Conservation (phyloP, 2,888 invertebrate species). For the Xylota segnis region DNA sequence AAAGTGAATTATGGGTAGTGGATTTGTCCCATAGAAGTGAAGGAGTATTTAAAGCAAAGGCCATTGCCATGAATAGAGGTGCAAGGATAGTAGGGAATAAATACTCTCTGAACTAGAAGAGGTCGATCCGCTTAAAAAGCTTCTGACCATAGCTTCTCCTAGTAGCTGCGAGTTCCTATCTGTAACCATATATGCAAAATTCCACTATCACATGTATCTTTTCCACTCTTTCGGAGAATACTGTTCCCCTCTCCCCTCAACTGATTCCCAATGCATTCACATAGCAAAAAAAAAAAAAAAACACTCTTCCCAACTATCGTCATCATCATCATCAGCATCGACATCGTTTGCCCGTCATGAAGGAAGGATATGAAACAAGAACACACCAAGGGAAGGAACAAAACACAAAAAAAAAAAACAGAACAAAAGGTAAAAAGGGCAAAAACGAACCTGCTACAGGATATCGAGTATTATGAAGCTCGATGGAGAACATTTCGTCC, state of each 20-base stretch:
- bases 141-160: too few species aligned
- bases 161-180: too few species aligned
- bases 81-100: too few species aligned
- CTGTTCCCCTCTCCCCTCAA: background rate
- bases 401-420: too few species aligned
- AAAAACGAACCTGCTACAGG: slow-evolving; percentile 29
- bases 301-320: slow-evolving; percentile 16
- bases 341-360: slow-evolving; percentile 34
- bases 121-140: too few species aligned
- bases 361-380: slow-evolving; percentile 12
- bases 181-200: too few species aligned
- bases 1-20: too few species aligned
- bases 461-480: slow-evolving; percentile 51
- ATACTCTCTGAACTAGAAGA: too few species aligned
- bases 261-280: slow-evolving; percentile 1
- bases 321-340: slow-evolving; percentile 42
- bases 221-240: background rate
- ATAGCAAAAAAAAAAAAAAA: slow-evolving; percentile 14
- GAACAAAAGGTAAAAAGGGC: slow-evolving; percentile 7
- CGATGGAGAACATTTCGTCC: slow-evolving; percentile 44
- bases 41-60: too few species aligned
- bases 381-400: background rate
- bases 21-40: too few species aligned
- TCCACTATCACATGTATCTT: too few species aligned
- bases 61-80: too few species aligned